phyloP scores from a whole-genome alignment of 2,113 vertebrate genomes.

The Stegostoma tigrinum region DNA sequence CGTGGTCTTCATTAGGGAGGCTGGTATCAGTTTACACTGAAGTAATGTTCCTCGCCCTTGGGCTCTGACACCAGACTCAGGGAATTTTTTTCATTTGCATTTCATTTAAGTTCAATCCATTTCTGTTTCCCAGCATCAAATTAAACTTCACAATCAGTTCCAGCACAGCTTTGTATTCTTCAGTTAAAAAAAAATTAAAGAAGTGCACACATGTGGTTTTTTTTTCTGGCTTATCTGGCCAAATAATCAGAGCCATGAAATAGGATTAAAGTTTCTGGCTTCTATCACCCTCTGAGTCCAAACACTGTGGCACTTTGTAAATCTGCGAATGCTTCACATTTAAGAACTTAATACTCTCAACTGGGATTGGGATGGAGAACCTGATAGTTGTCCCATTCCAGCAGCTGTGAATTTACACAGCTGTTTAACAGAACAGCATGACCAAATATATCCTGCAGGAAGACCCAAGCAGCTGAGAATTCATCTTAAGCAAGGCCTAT shows the following conservation, averaged over 20 bases:
- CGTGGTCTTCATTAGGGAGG: slow-evolving; percentile 47
- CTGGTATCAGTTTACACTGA: slow-evolving; percentile 52
- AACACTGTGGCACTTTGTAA: slow-evolving; percentile 37
- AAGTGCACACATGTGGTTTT: slow-evolving; percentile 35
- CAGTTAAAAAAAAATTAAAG: slow-evolving; percentile 35
- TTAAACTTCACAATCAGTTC: slow-evolving; percentile 39
- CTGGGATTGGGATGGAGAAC: slow-evolving; percentile 37
- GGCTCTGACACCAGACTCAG: slow-evolving; percentile 44
- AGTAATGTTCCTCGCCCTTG: slow-evolving; percentile 50
- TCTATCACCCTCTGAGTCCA: slow-evolving; percentile 32
- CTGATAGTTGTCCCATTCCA: slow-evolving; percentile 37
- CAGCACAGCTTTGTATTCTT: slow-evolving; percentile 34
- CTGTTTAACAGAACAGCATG: slow-evolving; percentile 36
- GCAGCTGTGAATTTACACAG: slow-evolving; percentile 37
- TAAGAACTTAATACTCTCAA: slow-evolving; percentile 33
- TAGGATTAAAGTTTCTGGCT: slow-evolving; percentile 38
- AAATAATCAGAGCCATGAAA: slow-evolving; percentile 38
- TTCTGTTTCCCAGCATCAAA: slow-evolving; percentile 41
- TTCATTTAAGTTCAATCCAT: slow-evolving; percentile 45
- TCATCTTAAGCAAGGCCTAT: not conserved
- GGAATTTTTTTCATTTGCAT: slow-evolving; percentile 50
- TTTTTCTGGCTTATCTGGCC: slow-evolving; percentile 36
- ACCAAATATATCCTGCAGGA: slow-evolving; percentile 32
- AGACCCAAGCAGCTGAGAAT: slow-evolving; percentile 37
- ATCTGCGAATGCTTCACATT: slow-evolving; percentile 35